Conservation (phyloP, 2,888 invertebrate genomes). For the Chirona hameri region DNA sequence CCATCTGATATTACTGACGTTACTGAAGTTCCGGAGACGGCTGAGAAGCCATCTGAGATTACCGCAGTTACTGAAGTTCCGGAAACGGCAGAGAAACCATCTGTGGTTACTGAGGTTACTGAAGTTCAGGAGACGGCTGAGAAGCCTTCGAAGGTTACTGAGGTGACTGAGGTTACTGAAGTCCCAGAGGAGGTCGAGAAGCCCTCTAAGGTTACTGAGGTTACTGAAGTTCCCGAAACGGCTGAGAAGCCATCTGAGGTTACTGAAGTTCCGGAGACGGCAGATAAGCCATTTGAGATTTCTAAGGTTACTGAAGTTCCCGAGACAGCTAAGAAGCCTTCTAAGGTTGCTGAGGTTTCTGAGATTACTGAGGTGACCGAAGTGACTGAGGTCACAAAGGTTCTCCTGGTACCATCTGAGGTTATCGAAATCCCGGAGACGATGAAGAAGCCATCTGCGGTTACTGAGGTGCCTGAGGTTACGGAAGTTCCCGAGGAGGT, state of each 20-base stretch:
- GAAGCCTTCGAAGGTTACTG: not conserved
- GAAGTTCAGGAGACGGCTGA: not conserved
- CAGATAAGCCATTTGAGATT: not conserved
- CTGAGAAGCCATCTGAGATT: not conserved
- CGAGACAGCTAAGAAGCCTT: not conserved
- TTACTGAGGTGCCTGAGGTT: not conserved
- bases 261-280: too few species aligned
- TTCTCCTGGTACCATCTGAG: not conserved
- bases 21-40: not conserved
- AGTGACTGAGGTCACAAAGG: not conserved
- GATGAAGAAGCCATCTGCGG: not conserved
- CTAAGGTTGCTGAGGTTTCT: not conserved
- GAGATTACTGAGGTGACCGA: not conserved
- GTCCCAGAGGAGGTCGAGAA: slow-evolving; percentile 10
- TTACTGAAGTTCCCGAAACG: slow-evolving; percentile 6
- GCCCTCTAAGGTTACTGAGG: not conserved
- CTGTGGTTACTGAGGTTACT: not conserved
- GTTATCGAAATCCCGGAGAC: not conserved
- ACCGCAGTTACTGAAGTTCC: not conserved
- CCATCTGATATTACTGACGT: not conserved
- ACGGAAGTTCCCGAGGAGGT: not conserved
- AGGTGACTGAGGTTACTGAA: not conserved
- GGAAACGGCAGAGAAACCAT: not conserved
- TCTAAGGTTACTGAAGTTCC: not conserved
- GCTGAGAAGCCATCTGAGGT: not conserved